phyloP scores from a whole-genome alignment of 2,888 invertebrate species.

The Synergus itoensis region DNA sequence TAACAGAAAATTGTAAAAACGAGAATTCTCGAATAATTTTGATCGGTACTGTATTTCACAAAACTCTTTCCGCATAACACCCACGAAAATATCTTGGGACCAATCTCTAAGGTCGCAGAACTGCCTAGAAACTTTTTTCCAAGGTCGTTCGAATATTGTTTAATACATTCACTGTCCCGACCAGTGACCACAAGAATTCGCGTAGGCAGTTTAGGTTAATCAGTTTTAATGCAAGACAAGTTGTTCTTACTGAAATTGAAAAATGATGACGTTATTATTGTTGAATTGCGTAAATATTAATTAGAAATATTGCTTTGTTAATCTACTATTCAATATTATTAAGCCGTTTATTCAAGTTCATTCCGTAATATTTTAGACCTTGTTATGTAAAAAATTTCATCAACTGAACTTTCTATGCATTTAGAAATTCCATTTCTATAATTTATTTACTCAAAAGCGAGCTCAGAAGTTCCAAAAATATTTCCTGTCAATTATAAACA shows the following conservation, averaged over 20 bases:
- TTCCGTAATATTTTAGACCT: not conserved
- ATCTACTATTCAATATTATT: too few species aligned
- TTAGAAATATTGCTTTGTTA: too few species aligned
- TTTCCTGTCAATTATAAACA: not conserved
- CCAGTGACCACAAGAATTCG: conserved; percentile 40
- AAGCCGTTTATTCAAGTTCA: not conserved
- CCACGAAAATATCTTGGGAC: not conserved
- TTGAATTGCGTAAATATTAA: too few species aligned
- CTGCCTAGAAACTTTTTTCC: conserved; percentile 12
- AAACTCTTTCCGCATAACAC: not conserved
- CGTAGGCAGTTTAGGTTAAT: conserved; percentile 31
- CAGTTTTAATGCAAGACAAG: not conserved
- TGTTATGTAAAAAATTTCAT: not conserved
- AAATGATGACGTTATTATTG: too few species aligned
- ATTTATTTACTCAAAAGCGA: not conserved
- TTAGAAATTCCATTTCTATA: not conserved
- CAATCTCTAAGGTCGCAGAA: not conserved
- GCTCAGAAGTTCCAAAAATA: not conserved
- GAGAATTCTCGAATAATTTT: not conserved
- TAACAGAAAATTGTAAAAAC: not conserved
- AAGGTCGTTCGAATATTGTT: conserved; percentile 5
- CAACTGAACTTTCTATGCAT: not conserved
- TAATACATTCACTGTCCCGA: not conserved
- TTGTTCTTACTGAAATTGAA: not conserved
- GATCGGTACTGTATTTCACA: not conserved